Base-by-base conservation (phyloP, 1,140 invertebrate genomes). In the Akabosia matsudoensis region DNA sequence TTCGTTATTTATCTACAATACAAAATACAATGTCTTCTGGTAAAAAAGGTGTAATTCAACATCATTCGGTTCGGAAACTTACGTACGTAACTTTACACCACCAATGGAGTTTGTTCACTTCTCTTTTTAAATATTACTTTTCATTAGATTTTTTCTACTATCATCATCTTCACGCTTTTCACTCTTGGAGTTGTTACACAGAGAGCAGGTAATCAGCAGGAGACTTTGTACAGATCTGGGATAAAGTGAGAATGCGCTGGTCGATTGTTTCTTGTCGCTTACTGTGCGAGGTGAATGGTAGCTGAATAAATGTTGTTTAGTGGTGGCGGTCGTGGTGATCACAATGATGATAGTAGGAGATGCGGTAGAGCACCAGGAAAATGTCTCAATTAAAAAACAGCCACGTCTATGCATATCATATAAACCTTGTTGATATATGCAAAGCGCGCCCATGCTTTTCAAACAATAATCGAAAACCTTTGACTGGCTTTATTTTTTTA, bases 161-260 rank as follows among this genome's bases (percentile, higher is more conserved):
- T 61, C 13, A 61, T 61, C 24, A 61, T 61, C 54, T 61, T 61
- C 54, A 61, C 54, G 54, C 54, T 61, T 61, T 61, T 61, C 54
- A 61, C 54, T 22, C 7, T 7, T 45, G 24, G 24, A 61, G 54
- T 61, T 61, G 54, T 61, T 61, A 22, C 54, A 61, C 54, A 61
- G 37, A n/a, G 45, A 22, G 54, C 24, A 61, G 54, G 54, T 61
- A 61, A 61, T 16, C 54, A 61, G 54, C 54, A 24, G 13, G 54
- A 61, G 54, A 14, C 54, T 61, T 61, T 61, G 14, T 61, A 22
- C 24, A 45, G n/a, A n/a, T n/a, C n/a, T 45, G 18, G 18, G 7
- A 45, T 18, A 45, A 45, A 10, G 37, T 45, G 37, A 45, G 37
- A 22, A 61, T 13, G 54, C 24, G 54, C 54, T 24, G 54, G 10